Conservation (phyloP, 2,113 vertebrate species). For the Actenoides lindsayi region DNA sequence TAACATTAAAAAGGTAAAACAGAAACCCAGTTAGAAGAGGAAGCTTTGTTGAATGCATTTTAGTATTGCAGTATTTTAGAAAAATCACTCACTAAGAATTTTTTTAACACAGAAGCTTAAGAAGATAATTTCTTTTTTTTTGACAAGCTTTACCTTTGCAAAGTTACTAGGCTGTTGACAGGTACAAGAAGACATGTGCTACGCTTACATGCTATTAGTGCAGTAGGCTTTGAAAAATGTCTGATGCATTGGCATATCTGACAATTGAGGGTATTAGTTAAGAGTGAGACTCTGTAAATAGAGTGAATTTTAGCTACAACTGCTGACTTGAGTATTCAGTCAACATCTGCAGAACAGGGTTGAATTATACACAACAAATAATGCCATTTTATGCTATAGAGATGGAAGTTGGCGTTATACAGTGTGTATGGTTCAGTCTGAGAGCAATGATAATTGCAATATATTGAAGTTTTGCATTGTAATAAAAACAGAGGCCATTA, state of each 20-base stretch:
- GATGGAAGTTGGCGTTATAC: not conserved
- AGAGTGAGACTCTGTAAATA: slow-evolving; percentile 37
- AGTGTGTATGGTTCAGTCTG: slow-evolving; percentile 52
- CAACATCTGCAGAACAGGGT: not conserved
- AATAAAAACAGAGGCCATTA: slow-evolving; percentile 88
- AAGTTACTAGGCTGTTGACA: slow-evolving; percentile 38
- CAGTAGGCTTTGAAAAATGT: slow-evolving; percentile 32
- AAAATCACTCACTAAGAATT: not conserved
- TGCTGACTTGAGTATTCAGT: slow-evolving; percentile 48
- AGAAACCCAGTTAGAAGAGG: not conserved
- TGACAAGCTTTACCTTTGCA: slow-evolving; percentile 39
- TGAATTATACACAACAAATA: slow-evolving; percentile 22
- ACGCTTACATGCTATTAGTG: slow-evolving; percentile 32
- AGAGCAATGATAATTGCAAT: slow-evolving; percentile 84
- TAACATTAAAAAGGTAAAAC: not conserved
- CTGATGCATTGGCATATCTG: slow-evolving; percentile 50
- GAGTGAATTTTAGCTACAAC: not conserved
- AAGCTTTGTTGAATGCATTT: not conserved
- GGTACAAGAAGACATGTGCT: slow-evolving; percentile 8
- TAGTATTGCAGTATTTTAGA: not conserved
- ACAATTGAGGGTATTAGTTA: slow-evolving; percentile 58
- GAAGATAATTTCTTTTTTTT: slow-evolving; percentile 8
- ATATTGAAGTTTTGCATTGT: slow-evolving; percentile 85
- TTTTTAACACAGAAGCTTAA: not conserved
- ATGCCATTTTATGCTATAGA: not conserved